Conservation (phyloP, 2,797 vertebrate species). For the Myotis vivesi region DNA sequence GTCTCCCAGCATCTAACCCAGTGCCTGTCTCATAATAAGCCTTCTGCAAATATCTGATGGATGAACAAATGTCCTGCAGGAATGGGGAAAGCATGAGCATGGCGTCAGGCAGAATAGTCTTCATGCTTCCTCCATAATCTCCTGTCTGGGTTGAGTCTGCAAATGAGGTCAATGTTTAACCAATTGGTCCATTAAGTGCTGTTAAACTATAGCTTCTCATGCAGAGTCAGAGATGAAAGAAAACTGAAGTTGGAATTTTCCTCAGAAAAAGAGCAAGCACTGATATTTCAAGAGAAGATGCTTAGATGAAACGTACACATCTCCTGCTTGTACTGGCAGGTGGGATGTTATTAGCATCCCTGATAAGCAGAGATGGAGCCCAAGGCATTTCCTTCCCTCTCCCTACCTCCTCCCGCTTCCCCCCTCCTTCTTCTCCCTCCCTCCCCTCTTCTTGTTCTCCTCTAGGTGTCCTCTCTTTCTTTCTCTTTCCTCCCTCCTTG, state of each 20-base stretch:
- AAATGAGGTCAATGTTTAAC: constrained; percentile 75
- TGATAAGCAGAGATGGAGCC: constrained; percentile 53
- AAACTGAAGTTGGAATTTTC: constrained; percentile 68
- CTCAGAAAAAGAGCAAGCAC: constrained; percentile 60
- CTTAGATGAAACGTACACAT: constrained; percentile 65
- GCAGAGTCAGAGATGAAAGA: constrained; percentile 72
- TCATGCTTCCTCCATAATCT: background rate
- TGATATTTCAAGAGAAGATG: constrained; percentile 70
- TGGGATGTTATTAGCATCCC: constrained; percentile 62
- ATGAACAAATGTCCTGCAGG: constrained; percentile 22
- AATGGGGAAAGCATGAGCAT: background rate
- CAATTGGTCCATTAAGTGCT: constrained; percentile 60
- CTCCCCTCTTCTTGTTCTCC: background rate
- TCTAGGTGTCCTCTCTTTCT: background rate
- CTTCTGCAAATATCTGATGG: background rate
- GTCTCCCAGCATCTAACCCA: background rate
- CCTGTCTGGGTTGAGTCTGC: constrained; percentile 42
- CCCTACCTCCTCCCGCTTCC: background rate
- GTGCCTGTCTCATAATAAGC: background rate
- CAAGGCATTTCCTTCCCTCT: background rate
- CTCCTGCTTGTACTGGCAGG: constrained; percentile 45
- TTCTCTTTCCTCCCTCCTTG: background rate
- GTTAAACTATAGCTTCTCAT: constrained; percentile 67
- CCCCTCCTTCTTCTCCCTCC: background rate
- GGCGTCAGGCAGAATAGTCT: background rate